Evolutionary conservation across 2,888 invertebrate genomes (phyloP).

Genomic region (Anticlea derivata): DNA sequence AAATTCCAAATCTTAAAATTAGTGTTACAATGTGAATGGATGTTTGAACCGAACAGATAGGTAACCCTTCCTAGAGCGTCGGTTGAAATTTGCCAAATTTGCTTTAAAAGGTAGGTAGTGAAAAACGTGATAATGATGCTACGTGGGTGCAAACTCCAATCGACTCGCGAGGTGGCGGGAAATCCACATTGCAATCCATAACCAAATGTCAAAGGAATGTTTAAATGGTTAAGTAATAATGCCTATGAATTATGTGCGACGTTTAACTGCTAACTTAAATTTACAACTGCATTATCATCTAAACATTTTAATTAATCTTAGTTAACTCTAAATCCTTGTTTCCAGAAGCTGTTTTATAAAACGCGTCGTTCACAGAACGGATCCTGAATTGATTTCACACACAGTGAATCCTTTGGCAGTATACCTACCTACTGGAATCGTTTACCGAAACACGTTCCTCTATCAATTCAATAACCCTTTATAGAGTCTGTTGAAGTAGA

Average conservation of each 20-base stretch:
- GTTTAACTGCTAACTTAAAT: conserved; percentile 82
- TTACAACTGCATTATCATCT: conserved; percentile 80
- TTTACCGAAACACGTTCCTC: conserved; percentile 58
- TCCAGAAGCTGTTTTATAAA: conserved; percentile 75
- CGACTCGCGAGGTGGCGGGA: conserved; percentile 28
- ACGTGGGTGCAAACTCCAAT: conserved; percentile 23
- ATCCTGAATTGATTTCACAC: conserved; percentile 77
- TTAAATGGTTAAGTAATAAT: conserved; percentile 82
- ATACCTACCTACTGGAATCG: conserved; percentile 67
- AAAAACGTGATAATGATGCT: conserved; percentile 2
- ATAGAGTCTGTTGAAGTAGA: conserved; percentile 65
- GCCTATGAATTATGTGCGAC: conserved; percentile 81
- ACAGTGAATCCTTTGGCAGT: conserved; percentile 82
- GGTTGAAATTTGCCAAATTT: conserved; percentile 39
- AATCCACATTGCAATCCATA: conserved; percentile 66
- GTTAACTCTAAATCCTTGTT: conserved; percentile 72
- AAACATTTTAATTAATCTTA: conserved; percentile 76
- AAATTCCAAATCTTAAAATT: conserved; percentile 77
- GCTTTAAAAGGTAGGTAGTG: conserved; percentile 21
- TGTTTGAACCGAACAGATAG: conserved; percentile 29
- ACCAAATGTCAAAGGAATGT: conserved; percentile 82
- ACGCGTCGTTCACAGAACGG: conserved; percentile 82
- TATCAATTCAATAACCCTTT: conserved; percentile 72
- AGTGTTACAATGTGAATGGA: conserved; percentile 65
- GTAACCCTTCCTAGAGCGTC: conserved; percentile 34